A percentile compares a stretch with the other conserved stretches of the same genome.
Evolutionary conservation across 2,113 vertebrate genomes (phyloP).

Genomic region (Pavo muticus): DNA sequence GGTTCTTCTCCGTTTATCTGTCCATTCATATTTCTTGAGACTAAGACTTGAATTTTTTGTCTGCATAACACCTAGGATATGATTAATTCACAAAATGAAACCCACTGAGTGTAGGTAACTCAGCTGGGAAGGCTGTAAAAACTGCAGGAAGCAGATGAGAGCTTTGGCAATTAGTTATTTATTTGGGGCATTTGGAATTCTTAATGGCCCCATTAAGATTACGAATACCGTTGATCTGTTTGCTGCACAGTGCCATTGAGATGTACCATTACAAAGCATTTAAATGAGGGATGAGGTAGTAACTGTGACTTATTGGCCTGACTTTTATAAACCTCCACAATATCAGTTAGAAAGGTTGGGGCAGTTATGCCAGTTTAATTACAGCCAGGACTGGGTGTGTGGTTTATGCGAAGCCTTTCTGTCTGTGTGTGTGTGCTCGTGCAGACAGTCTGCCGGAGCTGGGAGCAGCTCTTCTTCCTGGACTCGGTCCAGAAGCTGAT

Average conservation of each 20-base stretch:
- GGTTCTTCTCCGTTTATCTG: not conserved
- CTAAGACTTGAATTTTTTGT: not conserved
- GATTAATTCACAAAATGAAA: not conserved
- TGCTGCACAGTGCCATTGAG: not conserved
- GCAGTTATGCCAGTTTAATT: not conserved
- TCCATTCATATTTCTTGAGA: not conserved
- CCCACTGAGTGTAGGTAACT: not conserved
- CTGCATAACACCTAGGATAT: not conserved
- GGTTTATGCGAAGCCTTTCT: not conserved
- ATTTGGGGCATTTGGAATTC: not conserved
- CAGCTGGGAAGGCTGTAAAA: not conserved
- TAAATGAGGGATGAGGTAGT: not conserved
- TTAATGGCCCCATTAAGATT: not conserved
- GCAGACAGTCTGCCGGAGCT: rapidly evolving
- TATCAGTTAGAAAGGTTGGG: not conserved
- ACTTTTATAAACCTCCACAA: not conserved
- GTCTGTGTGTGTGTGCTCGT: rapidly evolving
- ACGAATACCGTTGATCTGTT: not conserved
- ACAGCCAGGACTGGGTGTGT: not conserved
- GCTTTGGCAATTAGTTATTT: conserved; percentile 1
- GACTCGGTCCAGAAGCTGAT: not conserved
- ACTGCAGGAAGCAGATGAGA: not conserved
- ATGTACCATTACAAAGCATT: not conserved
- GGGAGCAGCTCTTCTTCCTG: rapidly evolving
- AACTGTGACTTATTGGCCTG: not conserved